Percentiles rank a stretch among this genome's conserved stretches.
Conservation (phyloP, 2,888 invertebrate species). For the Melanostoma scalare region DNA sequence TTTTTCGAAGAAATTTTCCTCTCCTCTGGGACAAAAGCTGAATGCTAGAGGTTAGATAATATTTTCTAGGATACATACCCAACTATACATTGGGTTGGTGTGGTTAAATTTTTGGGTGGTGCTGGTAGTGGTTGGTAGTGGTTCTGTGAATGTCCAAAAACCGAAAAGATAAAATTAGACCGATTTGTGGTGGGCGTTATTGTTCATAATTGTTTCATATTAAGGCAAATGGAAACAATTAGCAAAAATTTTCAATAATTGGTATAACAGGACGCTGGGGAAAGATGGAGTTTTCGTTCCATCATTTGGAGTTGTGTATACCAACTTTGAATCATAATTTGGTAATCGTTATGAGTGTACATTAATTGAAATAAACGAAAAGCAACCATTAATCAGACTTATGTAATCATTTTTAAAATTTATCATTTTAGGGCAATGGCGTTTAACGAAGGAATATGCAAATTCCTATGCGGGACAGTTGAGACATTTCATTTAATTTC, state of each 20-base stretch:
- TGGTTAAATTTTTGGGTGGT: constrained; percentile 17
- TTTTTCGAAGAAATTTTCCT: constrained; percentile 39
- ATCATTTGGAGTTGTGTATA: constrained; percentile 35
- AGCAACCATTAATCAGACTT: too few species aligned
- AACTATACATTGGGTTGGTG: constrained; percentile 5
- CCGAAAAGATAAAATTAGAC: constrained; percentile 61
- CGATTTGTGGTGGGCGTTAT: constrained; percentile 69
- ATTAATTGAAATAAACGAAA: too few species aligned
- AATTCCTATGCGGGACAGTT: too few species aligned
- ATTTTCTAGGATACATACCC: constrained; percentile 25
- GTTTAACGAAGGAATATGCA: too few species aligned
- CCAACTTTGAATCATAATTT: constrained; percentile 18
- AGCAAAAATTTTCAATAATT: constrained; percentile 67
- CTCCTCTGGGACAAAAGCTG: constrained; percentile 18
- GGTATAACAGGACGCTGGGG: constrained; percentile 46
- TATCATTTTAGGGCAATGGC: too few species aligned
- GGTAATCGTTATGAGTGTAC: too few species aligned
- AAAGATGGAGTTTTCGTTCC: constrained; percentile 26
- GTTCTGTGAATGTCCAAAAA: constrained; percentile 48
- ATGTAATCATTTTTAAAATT: too few species aligned
- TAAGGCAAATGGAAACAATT: constrained; percentile 68
- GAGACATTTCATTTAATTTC: too few species aligned
- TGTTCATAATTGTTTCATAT: constrained; percentile 72
- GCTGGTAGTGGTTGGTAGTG: constrained; percentile 7
- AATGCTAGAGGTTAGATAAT: constrained; percentile 51